Evolutionary conservation across 2,797 vertebrate genomes (phyloP), one percentile per base, ranked within the genome.

Genomic region (Carcharodon carcharias): DNA sequence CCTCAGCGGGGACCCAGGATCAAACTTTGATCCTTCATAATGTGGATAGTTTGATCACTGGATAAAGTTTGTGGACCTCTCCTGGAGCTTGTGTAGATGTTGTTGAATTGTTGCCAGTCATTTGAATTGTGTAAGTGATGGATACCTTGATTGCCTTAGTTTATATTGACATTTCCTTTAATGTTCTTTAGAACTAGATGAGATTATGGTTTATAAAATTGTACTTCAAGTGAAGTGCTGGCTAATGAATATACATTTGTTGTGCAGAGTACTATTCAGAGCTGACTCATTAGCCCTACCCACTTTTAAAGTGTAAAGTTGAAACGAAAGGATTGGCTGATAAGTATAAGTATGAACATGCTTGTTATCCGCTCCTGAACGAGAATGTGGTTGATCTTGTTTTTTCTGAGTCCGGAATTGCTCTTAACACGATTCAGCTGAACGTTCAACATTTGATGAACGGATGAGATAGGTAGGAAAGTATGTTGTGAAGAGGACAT

Each of bases 231-330:
- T 67, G 18, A 93, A 45, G 1, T 65, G n/a, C 7, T 65, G 91
- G n/a, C 45, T 93, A 23, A 45, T 65, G 18, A 93, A 65, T 65
- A 21, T 67, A 45, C 3, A 93, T 92, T 92, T 65, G n/a, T 26
- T 93, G 9, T 93, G 91, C 35, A 65, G 21, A 7, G 18, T 65
- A 67, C 91, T 45, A n/a, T 65, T 80, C 61, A 93, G 21, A 93
- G 8, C n/a, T 93, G 91, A 93, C 61, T 93, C 63, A 93, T 58
- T 45, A 93, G n/a, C 61, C 35, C 91, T 65, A 65, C 35, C 91
- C 61, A 45, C 40, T 93, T 93, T 93, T 23, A 67, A 93, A 67
- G 61, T 67, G 61, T 65, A 4, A 67, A 45, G n/a, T 18, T 67
- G 12, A 93, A 93, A 12, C 45, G n/a, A 67, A 67, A 93, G 63